Evolutionary conservation across 2,113 vertebrate genomes (phyloP), one percentile per base, ranked within the genome.

Genomic region (Bujurquina vittata): DNA sequence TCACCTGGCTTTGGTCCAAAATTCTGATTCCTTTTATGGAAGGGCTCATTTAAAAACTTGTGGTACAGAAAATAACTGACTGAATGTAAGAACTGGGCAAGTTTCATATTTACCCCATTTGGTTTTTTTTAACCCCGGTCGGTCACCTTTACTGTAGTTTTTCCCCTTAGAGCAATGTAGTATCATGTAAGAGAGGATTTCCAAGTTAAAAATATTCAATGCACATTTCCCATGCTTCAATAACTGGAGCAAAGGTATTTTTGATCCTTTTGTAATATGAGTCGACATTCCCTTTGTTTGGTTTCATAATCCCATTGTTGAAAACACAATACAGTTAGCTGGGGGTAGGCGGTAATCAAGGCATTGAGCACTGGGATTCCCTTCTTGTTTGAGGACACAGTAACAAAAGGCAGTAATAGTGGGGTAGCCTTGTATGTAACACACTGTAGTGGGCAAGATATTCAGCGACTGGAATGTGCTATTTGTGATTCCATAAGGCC

Each of bases 291-390:
- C 81, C 17, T 81, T 75, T 77, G 73, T 67, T 46, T 40, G 60
- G 23, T 31, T 40, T 83, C 35, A 65, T 80, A 85, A 84, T 83
- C 58, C 57, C 52, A 75, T 87, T 72, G 49, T 84, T 84, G 43
- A 46, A 81, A 74, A 65, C 57, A 86, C 73, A 86, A 81, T 82
- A 23, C 26, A 58, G 73, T 87, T 75, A 65, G 49, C 55, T 67
- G 14, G 56, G 52, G 26, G 59, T 61, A 72, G 46, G 63, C 15
- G 3, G 23, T 83, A 87, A 92, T 94, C 81, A 85, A 79, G 49
- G 75, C 88, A 73, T 54, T 76, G 56, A 72, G 26, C 54, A 3
- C 83, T 85, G 79, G 87, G 85, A 74, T 60, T 14, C 29, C 58
- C 83, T 20, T 54, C 62, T 84, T n/a, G 10, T 80, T 75, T 84